Conservation (phyloP, 1,140 invertebrate genomes). For the Ips nitidus region DNA sequence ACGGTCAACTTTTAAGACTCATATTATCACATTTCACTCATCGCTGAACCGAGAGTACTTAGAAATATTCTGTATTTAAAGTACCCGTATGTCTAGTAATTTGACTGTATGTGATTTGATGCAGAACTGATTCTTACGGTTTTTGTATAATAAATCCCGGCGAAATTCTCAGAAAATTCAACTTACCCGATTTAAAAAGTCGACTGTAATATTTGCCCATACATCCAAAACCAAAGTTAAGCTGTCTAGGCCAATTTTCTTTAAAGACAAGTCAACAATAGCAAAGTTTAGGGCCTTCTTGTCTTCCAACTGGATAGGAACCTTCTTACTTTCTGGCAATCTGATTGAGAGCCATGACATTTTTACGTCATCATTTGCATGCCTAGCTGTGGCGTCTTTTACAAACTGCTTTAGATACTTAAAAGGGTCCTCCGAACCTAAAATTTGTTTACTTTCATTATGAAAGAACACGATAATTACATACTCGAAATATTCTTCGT, state of each 20-base stretch:
- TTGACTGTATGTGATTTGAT: no score
- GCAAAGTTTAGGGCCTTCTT: conserved; percentile 63
- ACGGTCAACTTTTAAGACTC: no score
- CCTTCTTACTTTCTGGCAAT: conserved; percentile 53
- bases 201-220: conserved; percentile 68
- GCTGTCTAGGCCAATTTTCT: conserved; percentile 70
- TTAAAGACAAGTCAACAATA: conserved; percentile 68
- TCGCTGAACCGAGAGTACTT: no score
- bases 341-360: conserved; percentile 72
- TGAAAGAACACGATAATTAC: neutral
- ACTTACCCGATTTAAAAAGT: conserved; percentile 80
- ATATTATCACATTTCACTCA: no score
- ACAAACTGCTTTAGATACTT: conserved; percentile 65
- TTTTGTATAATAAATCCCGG: no score
- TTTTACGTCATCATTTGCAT: conserved; percentile 67
- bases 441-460: conserved; percentile 37
- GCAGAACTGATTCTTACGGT: no score
- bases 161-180: neutral
- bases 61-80: no score
- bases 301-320: neutral
- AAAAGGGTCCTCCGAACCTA: conserved; percentile 59
- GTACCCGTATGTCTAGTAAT: no score
- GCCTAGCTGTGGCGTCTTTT: conserved; percentile 64
- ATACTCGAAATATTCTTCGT: no score
- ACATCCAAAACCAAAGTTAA: conserved; percentile 67